Evolutionary conservation across 1,140 invertebrate genomes (phyloP).

Genomic region (Meteorus sp.): DNA sequence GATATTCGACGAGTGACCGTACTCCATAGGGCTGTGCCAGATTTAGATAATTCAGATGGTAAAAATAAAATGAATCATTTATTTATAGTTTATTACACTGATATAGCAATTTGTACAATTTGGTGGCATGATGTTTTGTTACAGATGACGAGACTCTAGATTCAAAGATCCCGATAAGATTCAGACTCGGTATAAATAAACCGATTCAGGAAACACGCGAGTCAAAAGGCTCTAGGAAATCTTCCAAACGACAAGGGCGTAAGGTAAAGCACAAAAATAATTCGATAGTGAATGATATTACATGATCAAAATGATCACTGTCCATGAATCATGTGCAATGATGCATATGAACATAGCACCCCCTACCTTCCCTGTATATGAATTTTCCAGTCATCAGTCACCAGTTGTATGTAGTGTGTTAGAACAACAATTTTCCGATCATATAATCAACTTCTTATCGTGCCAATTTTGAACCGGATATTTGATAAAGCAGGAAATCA

Average conservation of each 20-base stretch:
- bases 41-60: conserved; percentile 51
- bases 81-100: neutral
- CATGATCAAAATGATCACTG: neutral
- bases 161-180: conserved; percentile 45
- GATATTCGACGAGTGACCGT: conserved; percentile 50
- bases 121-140: too few species aligned
- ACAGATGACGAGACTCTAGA: conserved; percentile 43
- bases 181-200: conserved; percentile 45
- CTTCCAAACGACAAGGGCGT: conserved; percentile 46
- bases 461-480: too few species aligned
- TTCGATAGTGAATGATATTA: conserved; percentile 35
- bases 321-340: too few species aligned
- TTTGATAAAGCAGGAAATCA: too few species aligned
- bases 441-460: too few species aligned
- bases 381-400: too few species aligned
- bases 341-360: too few species aligned
- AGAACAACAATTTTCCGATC: too few species aligned
- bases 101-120: neutral
- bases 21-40: conserved; percentile 42
- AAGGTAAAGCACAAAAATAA: conserved; percentile 52
- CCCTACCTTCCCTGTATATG: neutral
- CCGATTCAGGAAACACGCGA: conserved; percentile 42
- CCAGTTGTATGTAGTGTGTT: too few species aligned
- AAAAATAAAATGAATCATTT: neutral
- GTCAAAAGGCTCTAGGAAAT: conserved; percentile 41